Base-by-base conservation (phyloP, 2,888 invertebrate genomes). In the Horisme vitalbata region DNA sequence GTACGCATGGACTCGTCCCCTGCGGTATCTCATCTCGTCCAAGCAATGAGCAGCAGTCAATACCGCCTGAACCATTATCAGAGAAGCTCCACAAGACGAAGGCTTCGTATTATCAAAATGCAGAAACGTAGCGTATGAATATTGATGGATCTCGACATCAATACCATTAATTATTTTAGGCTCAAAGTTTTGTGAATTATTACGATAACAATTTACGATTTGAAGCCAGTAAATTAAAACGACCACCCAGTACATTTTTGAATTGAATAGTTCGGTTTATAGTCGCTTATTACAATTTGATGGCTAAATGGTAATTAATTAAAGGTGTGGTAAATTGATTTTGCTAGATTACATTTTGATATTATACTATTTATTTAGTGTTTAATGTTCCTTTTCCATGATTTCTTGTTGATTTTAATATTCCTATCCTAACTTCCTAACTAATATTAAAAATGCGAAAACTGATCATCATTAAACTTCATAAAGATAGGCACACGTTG, bases 1-100 rank as follows among this genome's bases (percentile, higher is more conserved):
- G 15, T 21, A 39, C 2, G 39, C 39, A 9, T 15, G 10, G 4
- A 32, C 32, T 2, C n/a, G 2, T 4, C 39, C 39, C n/a, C 15
- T 32, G 3, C 11, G n/a, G 2, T 39, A 39, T 9, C 39, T 39
- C 6, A 32, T 8, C 4, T 39, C 39, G 15, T 39, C 31, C 11
- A 39, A 15, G 15, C 39, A 39, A 18, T 32, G 31, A 10, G 39
- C 39, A 5, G 39, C 31, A 4, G 39, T 39, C 11, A 39, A 7
- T 9, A 32, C 31, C 0, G 24, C 24, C n/a, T 32, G 39, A 4
- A 39, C 39, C 31, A 26, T 39, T 10, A 39, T 32, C 9, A 39
- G n/a, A 6, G 31, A 39, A 3, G 24, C 31, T 3, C 39, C 31
- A 6, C 39, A 39, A 6, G 24, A 39, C 1, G 24, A 26, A 5